These are phyloP conservation scores for Prosapia bicincta DNA, from an alignment of 2,888 invertebrate species.

Conservation along the genomic window DNA sequence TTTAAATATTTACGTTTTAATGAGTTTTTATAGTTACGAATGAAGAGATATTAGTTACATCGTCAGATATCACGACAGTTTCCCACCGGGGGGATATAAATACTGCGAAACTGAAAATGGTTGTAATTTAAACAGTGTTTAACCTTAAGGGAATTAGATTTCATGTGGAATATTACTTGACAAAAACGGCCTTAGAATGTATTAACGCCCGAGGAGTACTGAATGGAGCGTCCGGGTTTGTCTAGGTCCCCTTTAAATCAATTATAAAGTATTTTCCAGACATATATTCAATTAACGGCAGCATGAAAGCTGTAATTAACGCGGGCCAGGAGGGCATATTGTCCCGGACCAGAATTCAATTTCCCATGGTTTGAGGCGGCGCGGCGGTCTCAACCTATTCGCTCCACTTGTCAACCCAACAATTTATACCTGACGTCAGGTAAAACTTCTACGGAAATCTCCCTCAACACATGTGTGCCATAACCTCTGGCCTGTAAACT, in stretches of 20 bases:
- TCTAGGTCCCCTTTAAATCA: neutral
- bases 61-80: too few species aligned
- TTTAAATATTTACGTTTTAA: too few species aligned
- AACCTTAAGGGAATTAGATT: neutral
- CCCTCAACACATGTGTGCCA: too few species aligned
- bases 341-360: neutral
- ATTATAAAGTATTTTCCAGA: neutral
- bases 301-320: neutral
- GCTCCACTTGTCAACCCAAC: neutral
- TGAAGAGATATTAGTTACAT: too few species aligned
- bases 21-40: too few species aligned
- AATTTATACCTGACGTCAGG: neutral
- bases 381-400: neutral
- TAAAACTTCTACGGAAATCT: neutral
- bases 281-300: neutral
- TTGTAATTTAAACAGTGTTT: neutral
- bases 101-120: too few species aligned
- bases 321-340: neutral
- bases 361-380: neutral
- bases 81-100: too few species aligned
- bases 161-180: neutral
- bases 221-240: neutral
- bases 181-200: neutral
- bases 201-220: neutral
- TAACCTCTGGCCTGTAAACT: too few species aligned